Evolutionary conservation across 2,797 vertebrate genomes (phyloP).

Genomic region (Fistularia commersonii): DNA sequence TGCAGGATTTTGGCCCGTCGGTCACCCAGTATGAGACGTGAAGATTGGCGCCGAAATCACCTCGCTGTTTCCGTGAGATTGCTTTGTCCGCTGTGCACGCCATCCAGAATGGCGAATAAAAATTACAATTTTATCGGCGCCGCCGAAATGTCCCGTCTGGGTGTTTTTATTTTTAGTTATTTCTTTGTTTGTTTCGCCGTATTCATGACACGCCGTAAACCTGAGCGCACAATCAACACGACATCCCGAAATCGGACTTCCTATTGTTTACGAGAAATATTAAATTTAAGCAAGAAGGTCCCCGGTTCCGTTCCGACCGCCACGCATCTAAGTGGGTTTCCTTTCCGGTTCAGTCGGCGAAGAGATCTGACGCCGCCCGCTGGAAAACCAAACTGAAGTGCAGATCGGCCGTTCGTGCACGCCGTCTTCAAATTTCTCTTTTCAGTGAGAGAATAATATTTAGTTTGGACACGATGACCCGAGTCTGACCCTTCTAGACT

Average conservation of each 20-base stretch:
- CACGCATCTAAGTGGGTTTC: no score
- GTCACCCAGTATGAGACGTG: constrained; percentile 36
- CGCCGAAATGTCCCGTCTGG: constrained; percentile 25
- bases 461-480: no score
- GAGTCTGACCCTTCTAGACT: no score
- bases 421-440: no score
- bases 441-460: no score
- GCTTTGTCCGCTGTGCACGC: constrained; percentile 37
- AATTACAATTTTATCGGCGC: constrained; percentile 24
- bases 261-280: no score
- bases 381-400: no score
- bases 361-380: no score
- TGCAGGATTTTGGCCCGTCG: constrained; percentile 24
- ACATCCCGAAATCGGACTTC: neutral
- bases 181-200: constrained; percentile 5
- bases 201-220: constrained; percentile 9
- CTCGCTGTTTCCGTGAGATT: constrained; percentile 34
- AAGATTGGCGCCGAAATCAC: constrained; percentile 41
- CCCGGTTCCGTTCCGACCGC: no score
- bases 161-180: constrained; percentile 6
- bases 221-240: constrained; percentile 15
- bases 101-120: constrained; percentile 34
- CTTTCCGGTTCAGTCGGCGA: no score
- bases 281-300: no score
- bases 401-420: no score